Evolutionary conservation across 92 coral and sea anemone species (phyloP).

Genomic region (Bergia puertoricense): DNA sequence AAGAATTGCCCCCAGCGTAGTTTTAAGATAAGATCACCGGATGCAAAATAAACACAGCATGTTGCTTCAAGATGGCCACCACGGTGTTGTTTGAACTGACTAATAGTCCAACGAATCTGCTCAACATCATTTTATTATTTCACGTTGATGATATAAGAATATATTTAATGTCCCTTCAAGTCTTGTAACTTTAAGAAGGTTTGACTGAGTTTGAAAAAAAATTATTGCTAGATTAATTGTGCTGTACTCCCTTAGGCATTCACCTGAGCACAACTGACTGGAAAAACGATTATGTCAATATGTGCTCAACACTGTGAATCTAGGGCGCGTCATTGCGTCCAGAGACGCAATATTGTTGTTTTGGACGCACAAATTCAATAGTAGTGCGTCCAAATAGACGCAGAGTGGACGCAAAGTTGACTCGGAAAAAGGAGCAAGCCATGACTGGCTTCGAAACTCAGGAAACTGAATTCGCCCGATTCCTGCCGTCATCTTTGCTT

Average conservation of each 20-base stretch:
- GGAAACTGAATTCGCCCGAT: too few species aligned
- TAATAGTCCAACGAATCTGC: background rate
- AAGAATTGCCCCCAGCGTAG: background rate
- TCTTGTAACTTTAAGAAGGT: background rate
- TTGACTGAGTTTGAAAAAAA: background rate
- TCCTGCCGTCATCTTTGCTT: too few species aligned
- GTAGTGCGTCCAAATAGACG: too few species aligned
- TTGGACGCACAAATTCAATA: too few species aligned
- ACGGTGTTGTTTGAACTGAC: background rate
- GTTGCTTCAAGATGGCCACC: background rate
- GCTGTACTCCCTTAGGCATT: constrained; percentile 1
- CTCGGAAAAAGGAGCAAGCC: too few species aligned
- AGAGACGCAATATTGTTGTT: too few species aligned
- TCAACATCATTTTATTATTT: background rate
- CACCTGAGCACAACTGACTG: constrained; percentile 4
- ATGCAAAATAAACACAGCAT: background rate
- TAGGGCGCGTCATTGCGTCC: too few species aligned
- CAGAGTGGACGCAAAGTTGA: too few species aligned
- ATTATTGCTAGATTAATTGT: background rate
- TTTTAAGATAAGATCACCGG: background rate
- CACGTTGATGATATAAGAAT: background rate
- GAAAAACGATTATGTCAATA: background rate
- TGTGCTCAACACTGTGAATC: too few species aligned
- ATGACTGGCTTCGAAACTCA: too few species aligned
- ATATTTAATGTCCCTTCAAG: background rate